Evolutionary conservation across 2,797 vertebrate genomes (phyloP).

Genomic region (Dryobates pubescens): DNA sequence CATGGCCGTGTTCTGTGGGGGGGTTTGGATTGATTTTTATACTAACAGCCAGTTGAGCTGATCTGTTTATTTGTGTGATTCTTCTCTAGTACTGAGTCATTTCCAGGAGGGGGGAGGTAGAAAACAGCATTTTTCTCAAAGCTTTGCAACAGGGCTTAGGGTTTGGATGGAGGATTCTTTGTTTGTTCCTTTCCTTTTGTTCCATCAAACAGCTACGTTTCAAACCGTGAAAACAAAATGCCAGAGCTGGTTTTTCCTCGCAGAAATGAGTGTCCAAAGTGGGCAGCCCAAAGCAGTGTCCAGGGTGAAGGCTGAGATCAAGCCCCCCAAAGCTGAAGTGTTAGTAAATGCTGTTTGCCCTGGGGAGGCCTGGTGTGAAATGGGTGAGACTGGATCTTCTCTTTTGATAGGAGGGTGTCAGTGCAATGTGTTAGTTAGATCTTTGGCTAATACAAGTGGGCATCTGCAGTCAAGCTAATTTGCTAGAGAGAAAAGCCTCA

Average conservation of each 20-base stretch:
- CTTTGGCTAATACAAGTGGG: background rate
- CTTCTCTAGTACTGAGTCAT: conserved; percentile 65
- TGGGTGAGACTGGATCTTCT: background rate
- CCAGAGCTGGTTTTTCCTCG: conserved; percentile 4
- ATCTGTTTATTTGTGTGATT: conserved; percentile 6
- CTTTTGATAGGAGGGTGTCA: background rate
- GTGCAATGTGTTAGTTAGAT: background rate
- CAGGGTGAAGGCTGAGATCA: background rate
- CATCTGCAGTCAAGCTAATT: background rate
- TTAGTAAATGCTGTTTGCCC: background rate
- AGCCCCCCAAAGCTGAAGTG: background rate
- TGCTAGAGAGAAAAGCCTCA: background rate
- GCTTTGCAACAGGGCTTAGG: background rate
- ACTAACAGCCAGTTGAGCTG: conserved; percentile 26
- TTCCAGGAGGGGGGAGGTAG: conserved; percentile 50
- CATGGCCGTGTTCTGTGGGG: background rate
- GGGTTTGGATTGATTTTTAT: conserved; percentile 1
- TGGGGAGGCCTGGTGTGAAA: background rate
- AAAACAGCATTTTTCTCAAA: conserved; percentile 18
- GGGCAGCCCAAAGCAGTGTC: background rate
- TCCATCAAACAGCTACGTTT: background rate
- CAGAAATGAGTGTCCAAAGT: background rate
- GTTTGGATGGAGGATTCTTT: background rate
- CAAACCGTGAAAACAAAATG: background rate
- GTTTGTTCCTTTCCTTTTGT: background rate